These are phyloP conservation scores for Fregetta grallaria DNA, from an alignment of 2,113 vertebrate species.

Conservation along the genomic window DNA sequence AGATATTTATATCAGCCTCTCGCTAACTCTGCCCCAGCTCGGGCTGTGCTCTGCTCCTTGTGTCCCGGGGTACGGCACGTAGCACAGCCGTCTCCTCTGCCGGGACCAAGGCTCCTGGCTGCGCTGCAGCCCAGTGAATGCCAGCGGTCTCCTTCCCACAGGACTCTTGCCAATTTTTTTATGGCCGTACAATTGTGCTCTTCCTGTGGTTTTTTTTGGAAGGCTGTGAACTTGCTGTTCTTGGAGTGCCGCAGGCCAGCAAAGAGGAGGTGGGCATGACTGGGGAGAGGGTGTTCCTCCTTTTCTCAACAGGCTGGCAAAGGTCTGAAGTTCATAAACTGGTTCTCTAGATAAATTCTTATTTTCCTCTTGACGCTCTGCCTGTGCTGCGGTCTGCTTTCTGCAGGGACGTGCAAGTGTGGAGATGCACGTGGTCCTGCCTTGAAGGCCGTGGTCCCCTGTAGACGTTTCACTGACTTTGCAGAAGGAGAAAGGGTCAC, in stretches of 20 bases:
- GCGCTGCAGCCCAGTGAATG: neutral
- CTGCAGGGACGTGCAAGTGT: rapidly evolving
- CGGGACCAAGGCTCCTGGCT: neutral
- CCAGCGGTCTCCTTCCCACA: neutral
- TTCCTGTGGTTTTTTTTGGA: neutral
- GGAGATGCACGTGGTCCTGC: rapidly evolving
- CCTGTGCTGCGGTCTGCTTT: rapidly evolving
- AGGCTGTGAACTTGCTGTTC: neutral
- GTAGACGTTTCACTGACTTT: neutral
- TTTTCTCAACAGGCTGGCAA: neutral
- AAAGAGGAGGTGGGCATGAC: neutral
- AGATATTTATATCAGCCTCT: neutral
- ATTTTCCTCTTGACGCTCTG: rapidly evolving
- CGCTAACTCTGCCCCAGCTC: rapidly evolving
- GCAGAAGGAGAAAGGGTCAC: neutral
- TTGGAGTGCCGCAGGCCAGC: neutral
- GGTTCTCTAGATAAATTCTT: neutral
- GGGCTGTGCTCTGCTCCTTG: neutral
- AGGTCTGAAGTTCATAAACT: neutral
- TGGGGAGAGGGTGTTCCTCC: neutral
- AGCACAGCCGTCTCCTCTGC: too few relatives aligned
- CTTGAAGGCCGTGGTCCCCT: rapidly evolving
- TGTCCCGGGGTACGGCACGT: rapidly evolving
- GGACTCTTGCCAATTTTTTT: neutral
- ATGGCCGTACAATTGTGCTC: rapidly evolving